Evolutionary conservation across 2,888 invertebrate genomes (phyloP).

Genomic region (Drosophila recens): DNA sequence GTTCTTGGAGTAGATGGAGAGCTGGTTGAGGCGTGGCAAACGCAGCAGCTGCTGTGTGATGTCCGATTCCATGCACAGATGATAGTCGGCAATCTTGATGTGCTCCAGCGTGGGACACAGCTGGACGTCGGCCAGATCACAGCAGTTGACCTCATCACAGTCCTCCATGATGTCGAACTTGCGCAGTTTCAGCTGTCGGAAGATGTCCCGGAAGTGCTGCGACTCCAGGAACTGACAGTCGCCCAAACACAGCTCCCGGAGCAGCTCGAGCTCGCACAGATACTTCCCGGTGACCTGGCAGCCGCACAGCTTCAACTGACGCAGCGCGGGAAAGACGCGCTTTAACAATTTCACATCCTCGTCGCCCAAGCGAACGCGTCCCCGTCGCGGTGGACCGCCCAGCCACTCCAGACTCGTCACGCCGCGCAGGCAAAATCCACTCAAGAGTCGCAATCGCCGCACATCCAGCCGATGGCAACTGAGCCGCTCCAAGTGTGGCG

Average conservation of each 20-base stretch:
- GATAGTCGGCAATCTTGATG: slow-evolving; percentile 80
- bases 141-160: slow-evolving; percentile 80
- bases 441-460: slow-evolving; percentile 59
- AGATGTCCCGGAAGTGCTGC: slow-evolving; percentile 72
- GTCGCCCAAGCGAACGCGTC: slow-evolving; percentile 66
- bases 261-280: slow-evolving; percentile 56
- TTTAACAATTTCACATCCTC: slow-evolving; percentile 72
- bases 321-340: slow-evolving; percentile 67
- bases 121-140: slow-evolving; percentile 70
- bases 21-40: slow-evolving; percentile 68
- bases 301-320: slow-evolving; percentile 62
- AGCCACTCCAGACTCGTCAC: slow-evolving; percentile 66
- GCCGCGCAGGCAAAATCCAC: slow-evolving; percentile 39
- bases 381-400: slow-evolving; percentile 27
- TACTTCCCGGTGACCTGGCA: slow-evolving; percentile 74
- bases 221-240: slow-evolving; percentile 77
- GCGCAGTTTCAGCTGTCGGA: slow-evolving; percentile 63
- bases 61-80: slow-evolving; percentile 76
- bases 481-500: slow-evolving; percentile 62
- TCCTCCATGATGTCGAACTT: slow-evolving; percentile 81
- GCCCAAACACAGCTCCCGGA: slow-evolving; percentile 65
- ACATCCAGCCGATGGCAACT: slow-evolving; percentile 65
- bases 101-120: slow-evolving; percentile 77
- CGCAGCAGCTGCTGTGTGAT: slow-evolving; percentile 68
- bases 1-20: slow-evolving; percentile 77